These are phyloP conservation scores for Tilapia sparmanii DNA, from an alignment of 2,113 vertebrate species.

Conservation along the genomic window DNA sequence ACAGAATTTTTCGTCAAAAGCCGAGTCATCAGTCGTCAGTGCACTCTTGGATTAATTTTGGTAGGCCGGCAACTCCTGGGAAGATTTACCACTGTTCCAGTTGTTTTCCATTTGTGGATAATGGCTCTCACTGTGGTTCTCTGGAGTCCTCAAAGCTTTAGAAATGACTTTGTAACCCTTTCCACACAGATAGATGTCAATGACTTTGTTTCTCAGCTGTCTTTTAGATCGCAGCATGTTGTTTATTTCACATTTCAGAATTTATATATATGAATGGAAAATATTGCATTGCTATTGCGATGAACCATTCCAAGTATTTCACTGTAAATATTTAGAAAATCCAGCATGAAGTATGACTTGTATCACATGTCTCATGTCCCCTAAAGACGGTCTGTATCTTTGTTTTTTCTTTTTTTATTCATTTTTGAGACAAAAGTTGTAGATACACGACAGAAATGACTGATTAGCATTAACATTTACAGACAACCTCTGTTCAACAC, in stretches of 20 bases:
- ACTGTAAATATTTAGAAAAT: background rate
- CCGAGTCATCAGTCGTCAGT: background rate
- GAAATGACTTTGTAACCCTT: background rate
- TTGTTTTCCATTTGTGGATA: background rate
- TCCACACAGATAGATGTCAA: background rate
- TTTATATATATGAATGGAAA: constrained; percentile 27
- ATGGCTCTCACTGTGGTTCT: background rate
- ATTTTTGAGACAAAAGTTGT: background rate
- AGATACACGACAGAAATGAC: background rate
- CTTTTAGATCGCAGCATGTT: background rate
- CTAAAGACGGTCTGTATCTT: background rate
- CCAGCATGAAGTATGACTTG: background rate
- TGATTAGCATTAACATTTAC: background rate
- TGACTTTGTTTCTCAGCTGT: background rate
- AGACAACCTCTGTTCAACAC: background rate
- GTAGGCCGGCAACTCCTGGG: background rate
- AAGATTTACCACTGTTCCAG: background rate
- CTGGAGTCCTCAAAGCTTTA: background rate
- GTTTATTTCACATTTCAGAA: background rate
- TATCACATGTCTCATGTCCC: background rate
- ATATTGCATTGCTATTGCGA: background rate
- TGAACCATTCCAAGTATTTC: background rate
- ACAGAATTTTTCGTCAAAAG: background rate
- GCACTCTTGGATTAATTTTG: background rate
- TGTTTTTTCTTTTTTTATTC: background rate